Evolutionary conservation across 1,140 invertebrate genomes (phyloP), one percentile per base, ranked within the genome.

Genomic region (Bombus picipes): DNA sequence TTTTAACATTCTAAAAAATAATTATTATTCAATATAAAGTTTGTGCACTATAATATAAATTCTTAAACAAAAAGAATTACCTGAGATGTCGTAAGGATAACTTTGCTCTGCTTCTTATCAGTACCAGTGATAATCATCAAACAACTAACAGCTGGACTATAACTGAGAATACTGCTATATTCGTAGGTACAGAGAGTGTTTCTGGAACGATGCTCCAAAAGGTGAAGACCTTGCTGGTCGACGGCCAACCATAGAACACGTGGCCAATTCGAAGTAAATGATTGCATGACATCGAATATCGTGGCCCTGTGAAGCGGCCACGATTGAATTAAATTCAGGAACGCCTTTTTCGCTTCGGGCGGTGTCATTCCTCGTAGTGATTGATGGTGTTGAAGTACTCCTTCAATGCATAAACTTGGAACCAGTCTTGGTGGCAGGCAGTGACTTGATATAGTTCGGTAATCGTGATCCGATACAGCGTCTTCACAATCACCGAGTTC

Each of bases 231-330:
- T 90, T 96, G 96, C 94, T 99, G 98, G 95, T 99, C 98, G 9
- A 99, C 97, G 22, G 98, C 98, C 72, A 99, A 94, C 98, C 98
- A 99, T 10, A 99, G 94, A 37, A 97, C 96, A 85, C 97, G 95
- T 83, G 98, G 98, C 98, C 99, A 99, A 93, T 98, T 98, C 22
- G 98, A 98, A 4, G 98, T 99, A 93, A 99, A 99, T 32, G 98
- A 98, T 97, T 99, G 98, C 96, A 98, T 98, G 41, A 99, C 98
- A 94, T 99, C 98, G 94, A 99, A 99, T 89, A 99, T 98, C 12
- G 98, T 99, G 8, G 98, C 98, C 88, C 98, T 97, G 89, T 99
- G 98, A 68, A 99, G 95, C 15, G 98, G 98, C 98, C 98, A 99
- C 74, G 97, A 98, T 93, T 98, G 97, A 79, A 99, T 98, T 10